A percentile compares a stretch with the other conserved stretches of the same genome.
Conservation (phyloP, 1,140 invertebrate genomes). For the Drosophila mayri region DNA sequence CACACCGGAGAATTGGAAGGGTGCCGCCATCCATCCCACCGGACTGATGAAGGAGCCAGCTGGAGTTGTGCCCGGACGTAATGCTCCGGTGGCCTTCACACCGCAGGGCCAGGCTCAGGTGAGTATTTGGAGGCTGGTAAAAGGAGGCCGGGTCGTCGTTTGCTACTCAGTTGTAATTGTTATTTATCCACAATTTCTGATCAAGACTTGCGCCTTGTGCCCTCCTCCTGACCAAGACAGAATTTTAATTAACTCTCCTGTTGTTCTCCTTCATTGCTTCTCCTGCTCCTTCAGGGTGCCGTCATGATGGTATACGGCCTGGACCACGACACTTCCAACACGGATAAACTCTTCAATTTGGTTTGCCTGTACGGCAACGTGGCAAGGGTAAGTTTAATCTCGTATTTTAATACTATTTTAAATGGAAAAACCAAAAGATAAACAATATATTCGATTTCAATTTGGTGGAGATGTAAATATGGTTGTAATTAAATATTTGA, state of each 20-base stretch:
- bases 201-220: constrained; percentile 1
- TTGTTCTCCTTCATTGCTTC: constrained; percentile 19
- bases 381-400: constrained; percentile 91
- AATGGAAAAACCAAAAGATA: constrained; percentile 1
- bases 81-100: constrained; percentile 81
- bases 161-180: constrained; percentile 19
- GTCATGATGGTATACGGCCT: constrained; percentile 99
- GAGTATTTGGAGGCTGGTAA: constrained; percentile 23
- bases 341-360: constrained; percentile 98
- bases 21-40: constrained; percentile 79
- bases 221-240: constrained; percentile 20
- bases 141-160: background rate
- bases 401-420: constrained; percentile 7
- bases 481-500: constrained; percentile 4
- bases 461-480: background rate
- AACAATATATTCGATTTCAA: background rate
- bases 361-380: constrained; percentile 99
- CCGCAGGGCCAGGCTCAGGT: constrained; percentile 83
- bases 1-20: constrained; percentile 84
- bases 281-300: constrained; percentile 87
- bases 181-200: constrained; percentile 41
- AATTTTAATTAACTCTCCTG: constrained; percentile 74
- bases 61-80: constrained; percentile 80
- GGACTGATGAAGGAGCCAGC: constrained; percentile 84
- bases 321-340: constrained; percentile 96